phyloP scores from a whole-genome alignment of 2,888 invertebrate genomes.

The Fabriciana adippe region DNA sequence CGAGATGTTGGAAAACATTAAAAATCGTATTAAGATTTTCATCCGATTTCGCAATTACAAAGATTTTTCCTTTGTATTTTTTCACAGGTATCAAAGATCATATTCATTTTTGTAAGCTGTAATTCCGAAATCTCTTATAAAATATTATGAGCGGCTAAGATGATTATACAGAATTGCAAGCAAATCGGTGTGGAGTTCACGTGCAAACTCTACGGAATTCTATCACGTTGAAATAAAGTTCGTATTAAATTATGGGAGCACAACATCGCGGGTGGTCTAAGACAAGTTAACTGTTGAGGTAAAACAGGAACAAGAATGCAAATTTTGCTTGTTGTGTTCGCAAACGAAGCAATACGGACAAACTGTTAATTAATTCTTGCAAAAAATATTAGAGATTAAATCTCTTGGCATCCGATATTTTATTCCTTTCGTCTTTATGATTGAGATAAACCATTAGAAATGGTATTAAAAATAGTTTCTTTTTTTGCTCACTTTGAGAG shows the following conservation, averaged over 20 bases:
- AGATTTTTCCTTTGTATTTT: constrained; percentile 3
- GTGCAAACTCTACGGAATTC: constrained; percentile 48
- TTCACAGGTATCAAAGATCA: constrained; percentile 17
- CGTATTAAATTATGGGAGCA: constrained; percentile 60
- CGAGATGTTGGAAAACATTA: constrained; percentile 62
- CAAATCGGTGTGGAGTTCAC: constrained; percentile 45
- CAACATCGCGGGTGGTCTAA: constrained; percentile 79
- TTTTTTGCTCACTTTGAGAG: too few relatives aligned
- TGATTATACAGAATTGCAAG: constrained; percentile 51
- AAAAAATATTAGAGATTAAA: constrained; percentile 25
- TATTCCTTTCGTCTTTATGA: neutral
- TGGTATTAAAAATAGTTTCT: too few relatives aligned
- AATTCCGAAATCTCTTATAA: constrained; percentile 45
- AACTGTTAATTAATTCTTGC: constrained; percentile 35
- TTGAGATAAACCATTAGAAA: neutral
- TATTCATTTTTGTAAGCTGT: constrained; percentile 25
- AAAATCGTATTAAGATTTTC: constrained; percentile 48
- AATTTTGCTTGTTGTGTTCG: constrained; percentile 55
- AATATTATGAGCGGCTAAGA: constrained; percentile 51
- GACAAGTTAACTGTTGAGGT: constrained; percentile 68
- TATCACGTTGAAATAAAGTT: constrained; percentile 70
- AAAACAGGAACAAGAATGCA: constrained; percentile 72
- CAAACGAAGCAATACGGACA: constrained; percentile 27
- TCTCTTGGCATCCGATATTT: constrained; percentile 13
- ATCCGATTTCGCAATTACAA: constrained; percentile 19